Conservation (phyloP, 2,888 invertebrate species). For the Monoplex corrugatus region DNA sequence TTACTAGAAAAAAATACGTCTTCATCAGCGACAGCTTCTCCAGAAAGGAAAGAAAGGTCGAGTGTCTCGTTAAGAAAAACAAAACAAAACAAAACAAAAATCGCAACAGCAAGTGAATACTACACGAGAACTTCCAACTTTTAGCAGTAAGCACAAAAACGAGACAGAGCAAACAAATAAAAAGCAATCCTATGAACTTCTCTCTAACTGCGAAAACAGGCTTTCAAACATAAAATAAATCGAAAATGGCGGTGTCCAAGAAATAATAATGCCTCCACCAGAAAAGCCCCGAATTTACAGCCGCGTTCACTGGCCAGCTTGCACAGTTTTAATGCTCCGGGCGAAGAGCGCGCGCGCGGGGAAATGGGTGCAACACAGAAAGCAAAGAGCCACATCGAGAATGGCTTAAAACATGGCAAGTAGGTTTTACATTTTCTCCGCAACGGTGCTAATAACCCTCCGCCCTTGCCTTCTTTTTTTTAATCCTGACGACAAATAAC, state of each 20-base stretch:
- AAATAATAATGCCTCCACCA: background rate
- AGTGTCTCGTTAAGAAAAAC: background rate
- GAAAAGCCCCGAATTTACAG: background rate
- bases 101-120: background rate
- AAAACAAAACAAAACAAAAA: too few relatives aligned
- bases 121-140: background rate
- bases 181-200: background rate
- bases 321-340: background rate
- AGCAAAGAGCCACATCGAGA: background rate
- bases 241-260: background rate
- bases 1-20: too few relatives aligned
- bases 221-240: conserved; percentile 10
- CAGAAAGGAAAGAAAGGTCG: background rate
- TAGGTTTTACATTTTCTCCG: background rate
- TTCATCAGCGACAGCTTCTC: background rate
- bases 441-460: background rate
- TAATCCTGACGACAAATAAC: background rate
- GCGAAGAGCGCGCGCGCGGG: background rate
- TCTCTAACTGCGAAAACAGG: conserved; percentile 18
- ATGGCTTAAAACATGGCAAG: conserved; percentile 22
- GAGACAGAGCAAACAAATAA: background rate
- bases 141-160: background rate
- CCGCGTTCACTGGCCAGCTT: background rate
- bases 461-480: background rate
- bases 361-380: background rate